Conservation (phyloP, 2,797 vertebrate species). For the Neopelma chrysocephalum region DNA sequence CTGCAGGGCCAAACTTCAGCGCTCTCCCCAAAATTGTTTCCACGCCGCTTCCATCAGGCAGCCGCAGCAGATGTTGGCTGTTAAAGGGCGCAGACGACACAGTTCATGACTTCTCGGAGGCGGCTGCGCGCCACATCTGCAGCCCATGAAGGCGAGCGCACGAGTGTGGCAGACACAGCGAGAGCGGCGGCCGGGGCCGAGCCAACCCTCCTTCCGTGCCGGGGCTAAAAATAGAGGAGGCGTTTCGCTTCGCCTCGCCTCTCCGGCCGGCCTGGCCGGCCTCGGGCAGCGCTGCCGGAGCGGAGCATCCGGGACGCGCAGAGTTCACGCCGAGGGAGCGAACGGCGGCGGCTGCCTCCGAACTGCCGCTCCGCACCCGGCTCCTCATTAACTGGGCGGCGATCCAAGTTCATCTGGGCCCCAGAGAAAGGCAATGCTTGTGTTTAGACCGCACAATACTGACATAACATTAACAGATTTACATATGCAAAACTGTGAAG, state of each 20-base stretch:
- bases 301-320: slow-evolving; percentile 64
- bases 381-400: slow-evolving; percentile 82
- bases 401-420: slow-evolving; percentile 86
- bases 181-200: slow-evolving; percentile 50
- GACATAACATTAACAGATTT: slow-evolving; percentile 88
- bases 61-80: slow-evolving; percentile 86
- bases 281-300: slow-evolving; percentile 8
- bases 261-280: slow-evolving; percentile 54
- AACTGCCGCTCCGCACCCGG: slow-evolving; percentile 63
- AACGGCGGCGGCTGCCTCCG: slow-evolving; percentile 71
- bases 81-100: slow-evolving; percentile 82
- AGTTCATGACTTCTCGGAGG: slow-evolving; percentile 85
- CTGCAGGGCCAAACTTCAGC: slow-evolving; percentile 48
- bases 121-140: slow-evolving; percentile 81
- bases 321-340: slow-evolving; percentile 63
- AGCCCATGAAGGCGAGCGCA: slow-evolving; percentile 74
- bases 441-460: slow-evolving; percentile 84
- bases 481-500: slow-evolving; percentile 85
- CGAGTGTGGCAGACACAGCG: slow-evolving; percentile 74
- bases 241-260: slow-evolving; percentile 42
- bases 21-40: slow-evolving; percentile 69
- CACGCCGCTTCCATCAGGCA: slow-evolving; percentile 78
- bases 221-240: slow-evolving; percentile 75
- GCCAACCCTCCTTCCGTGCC: slow-evolving; percentile 66
- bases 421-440: slow-evolving; percentile 82